A percentile compares a stretch with the other conserved stretches of the same genome.
Evolutionary conservation across 2,113 vertebrate genomes (phyloP).

Genomic region (Anolis sagrei): DNA sequence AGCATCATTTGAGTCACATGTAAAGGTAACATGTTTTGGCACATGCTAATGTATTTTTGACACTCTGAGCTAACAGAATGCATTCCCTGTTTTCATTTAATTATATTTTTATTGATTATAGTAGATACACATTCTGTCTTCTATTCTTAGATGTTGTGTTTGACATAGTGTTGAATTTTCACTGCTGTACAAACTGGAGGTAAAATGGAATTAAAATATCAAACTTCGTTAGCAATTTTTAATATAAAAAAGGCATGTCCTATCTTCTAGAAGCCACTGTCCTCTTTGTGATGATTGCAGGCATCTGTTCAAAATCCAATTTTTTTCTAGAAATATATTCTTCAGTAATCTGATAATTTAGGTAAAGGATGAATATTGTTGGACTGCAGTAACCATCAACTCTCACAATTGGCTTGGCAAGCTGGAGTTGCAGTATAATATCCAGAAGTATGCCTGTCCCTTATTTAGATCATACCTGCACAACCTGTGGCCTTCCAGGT

Average conservation of each 20-base stretch:
- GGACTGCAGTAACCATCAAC: too few species aligned
- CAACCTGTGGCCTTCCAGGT: neutral
- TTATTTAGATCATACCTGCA: neutral
- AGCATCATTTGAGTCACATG: slow-evolving; percentile 80
- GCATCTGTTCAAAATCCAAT: neutral
- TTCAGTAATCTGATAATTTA: too few species aligned
- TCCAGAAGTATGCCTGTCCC: neutral
- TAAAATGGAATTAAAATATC: neutral
- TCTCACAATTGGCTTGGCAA: too few species aligned
- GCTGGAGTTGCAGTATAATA: neutral
- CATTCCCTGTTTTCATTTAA: neutral
- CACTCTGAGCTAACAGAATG: neutral
- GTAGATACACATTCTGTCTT: neutral
- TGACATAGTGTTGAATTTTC: neutral
- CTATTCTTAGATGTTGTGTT: neutral
- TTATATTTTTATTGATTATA: neutral
- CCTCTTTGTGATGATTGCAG: neutral
- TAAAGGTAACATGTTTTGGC: slow-evolving; percentile 77
- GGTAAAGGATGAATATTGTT: too few species aligned
- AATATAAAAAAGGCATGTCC: neutral
- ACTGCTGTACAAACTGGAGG: neutral
- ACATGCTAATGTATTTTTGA: neutral
- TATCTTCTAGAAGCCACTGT: neutral
- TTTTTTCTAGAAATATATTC: neutral
- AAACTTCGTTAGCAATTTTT: neutral